Base-by-base conservation (phyloP, 1,140 invertebrate genomes). In the Stegodyphus mimosarum region DNA sequence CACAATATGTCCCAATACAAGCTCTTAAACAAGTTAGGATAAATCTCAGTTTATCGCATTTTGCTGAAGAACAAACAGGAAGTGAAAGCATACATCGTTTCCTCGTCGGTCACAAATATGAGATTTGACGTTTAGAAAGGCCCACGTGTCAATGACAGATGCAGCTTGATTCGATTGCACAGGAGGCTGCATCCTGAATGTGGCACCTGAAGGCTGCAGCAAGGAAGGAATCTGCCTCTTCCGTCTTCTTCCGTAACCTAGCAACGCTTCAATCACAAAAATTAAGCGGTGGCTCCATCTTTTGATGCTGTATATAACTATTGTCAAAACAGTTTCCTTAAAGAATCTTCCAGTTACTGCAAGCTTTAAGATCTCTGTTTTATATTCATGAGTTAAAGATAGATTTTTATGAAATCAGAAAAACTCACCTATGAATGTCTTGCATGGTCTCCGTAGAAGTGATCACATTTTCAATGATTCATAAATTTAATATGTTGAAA, bases 211-310 rank as follows among this genome's bases (percentile, higher is more conserved):
- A 63, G 48, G 50, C 76, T 78, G 76, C 76, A 69, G 76, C 18
- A n/a, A 78, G 64, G 50, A 69, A 78, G 60, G 50, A 78, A 77
- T 77, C 74, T 77, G 64, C 76, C 76, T 78, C 76, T 63, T 78
- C 76, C 76, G 76, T 78, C 76, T 60, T 78, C 76, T 78, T 69
- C 76, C 76, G 76, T 78, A 33, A 66, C 76, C n/a, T 78, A 70
- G 76, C 76, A 78, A 78, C 76, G 76, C 76, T 63, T 78, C 76
- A 49, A 69, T 70, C 66, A 15, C 74, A 53, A 48, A 53, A 10
- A 15, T 52, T 78, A 4, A n/a, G 17, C 10, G n/a, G 76, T 69
- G 66, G 15, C 76, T 63, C 76, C 76, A 69, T 78, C 76, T 78
- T 6, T 15, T 10, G n/a, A 63, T 11, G 60, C 1, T 63, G 4